Conservation (phyloP, 2,113 vertebrate species). For the Oncorhynchus tshawytscha region DNA sequence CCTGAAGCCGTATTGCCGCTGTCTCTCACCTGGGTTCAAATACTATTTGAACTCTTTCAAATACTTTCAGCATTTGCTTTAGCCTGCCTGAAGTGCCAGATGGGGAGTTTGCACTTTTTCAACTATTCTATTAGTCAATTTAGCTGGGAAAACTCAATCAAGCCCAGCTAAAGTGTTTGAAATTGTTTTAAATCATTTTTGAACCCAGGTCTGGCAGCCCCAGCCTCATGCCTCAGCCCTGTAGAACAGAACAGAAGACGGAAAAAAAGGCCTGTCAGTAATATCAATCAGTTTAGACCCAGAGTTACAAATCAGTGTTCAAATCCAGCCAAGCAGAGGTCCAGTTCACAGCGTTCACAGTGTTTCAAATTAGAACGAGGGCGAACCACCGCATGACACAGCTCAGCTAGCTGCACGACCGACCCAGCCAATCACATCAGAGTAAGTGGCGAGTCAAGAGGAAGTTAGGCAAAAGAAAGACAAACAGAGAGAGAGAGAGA, state of each 20-base stretch:
- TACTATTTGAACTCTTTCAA: too few species aligned
- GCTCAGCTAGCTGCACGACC: background rate
- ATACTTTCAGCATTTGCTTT: too few species aligned
- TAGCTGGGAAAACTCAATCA: too few species aligned
- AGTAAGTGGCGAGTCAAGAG: background rate
- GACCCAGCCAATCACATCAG: background rate
- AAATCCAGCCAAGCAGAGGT: background rate
- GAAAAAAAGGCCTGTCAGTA: background rate
- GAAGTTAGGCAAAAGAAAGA: too few species aligned
- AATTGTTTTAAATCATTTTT: too few species aligned
- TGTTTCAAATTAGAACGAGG: background rate
- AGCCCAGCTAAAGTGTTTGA: too few species aligned
- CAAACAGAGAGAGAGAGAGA: too few species aligned
- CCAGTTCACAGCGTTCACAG: background rate
- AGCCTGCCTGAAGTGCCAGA: background rate
- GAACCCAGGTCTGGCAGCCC: too few species aligned
- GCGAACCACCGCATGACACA: background rate
- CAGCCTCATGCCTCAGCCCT: too few species aligned
- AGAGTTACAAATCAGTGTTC: constrained; percentile 5
- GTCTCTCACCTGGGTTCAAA: background rate
- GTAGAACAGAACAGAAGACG: too few species aligned
- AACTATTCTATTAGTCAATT: too few species aligned
- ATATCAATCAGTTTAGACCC: background rate
- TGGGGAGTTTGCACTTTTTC: too few species aligned
- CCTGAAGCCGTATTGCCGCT: background rate